Percentiles rank a stretch among this genome's conserved stretches.
Evolutionary conservation across 1,140 invertebrate species (phyloP).

Genomic region (Sycophila sp.): DNA sequence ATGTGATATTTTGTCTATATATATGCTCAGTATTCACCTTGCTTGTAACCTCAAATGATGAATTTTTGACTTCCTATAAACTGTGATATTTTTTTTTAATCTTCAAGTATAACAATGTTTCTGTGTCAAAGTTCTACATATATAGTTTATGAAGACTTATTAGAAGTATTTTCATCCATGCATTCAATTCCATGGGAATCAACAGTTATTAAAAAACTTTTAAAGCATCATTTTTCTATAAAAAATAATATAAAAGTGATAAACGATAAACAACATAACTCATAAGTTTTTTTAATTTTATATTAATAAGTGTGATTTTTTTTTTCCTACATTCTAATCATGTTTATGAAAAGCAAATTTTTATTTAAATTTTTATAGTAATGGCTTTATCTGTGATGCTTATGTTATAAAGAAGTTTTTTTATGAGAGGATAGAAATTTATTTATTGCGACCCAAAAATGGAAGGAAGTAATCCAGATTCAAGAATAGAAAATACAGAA

Average conservation of each 20-base stretch:
- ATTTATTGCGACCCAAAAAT: constrained; percentile 3
- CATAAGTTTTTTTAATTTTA: not conserved
- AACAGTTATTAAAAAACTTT: constrained; percentile 11
- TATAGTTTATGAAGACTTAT: too few species aligned
- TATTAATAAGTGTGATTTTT: not conserved
- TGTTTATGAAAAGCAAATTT: too few species aligned
- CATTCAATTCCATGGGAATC: not conserved
- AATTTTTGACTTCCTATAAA: too few species aligned
- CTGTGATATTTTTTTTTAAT: too few species aligned
- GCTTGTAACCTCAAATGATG: too few species aligned
- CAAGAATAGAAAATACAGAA: constrained; percentile 34
- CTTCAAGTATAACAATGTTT: too few species aligned
- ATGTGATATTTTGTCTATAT: too few species aligned
- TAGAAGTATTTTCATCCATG: not conserved
- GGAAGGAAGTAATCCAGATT: not conserved
- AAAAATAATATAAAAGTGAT: not conserved
- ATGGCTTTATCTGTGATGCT: not conserved
- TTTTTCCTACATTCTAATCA: not conserved
- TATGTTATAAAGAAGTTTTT: not conserved
- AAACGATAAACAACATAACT: not conserved
- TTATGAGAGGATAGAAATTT: not conserved
- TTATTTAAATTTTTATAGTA: not conserved
- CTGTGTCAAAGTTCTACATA: too few species aligned
- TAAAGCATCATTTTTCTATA: not conserved
- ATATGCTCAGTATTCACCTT: too few species aligned